Evolutionary conservation across 2,888 invertebrate genomes (phyloP).

Genomic region (Eristalis intricaria): DNA sequence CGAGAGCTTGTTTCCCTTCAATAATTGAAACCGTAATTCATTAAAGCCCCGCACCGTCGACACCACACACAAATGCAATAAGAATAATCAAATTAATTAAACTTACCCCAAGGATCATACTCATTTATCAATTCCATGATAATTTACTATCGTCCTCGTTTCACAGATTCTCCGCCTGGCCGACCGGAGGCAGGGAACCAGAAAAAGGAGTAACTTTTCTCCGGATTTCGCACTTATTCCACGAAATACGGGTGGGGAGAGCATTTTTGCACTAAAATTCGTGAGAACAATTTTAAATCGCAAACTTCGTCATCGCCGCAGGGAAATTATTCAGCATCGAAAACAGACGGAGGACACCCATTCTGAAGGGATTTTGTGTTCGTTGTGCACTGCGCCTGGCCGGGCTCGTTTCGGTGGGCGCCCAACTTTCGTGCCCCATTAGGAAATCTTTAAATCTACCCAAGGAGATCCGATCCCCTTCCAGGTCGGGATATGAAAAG

Average conservation of each 20-base stretch:
- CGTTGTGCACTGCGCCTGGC: no score
- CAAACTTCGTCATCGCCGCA: constrained; percentile 23
- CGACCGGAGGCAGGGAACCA: background rate
- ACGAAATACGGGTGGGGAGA: background rate
- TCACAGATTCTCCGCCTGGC: background rate
- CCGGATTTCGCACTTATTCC: background rate
- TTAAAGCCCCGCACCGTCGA: background rate
- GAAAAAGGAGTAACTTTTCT: background rate
- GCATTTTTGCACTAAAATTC: constrained; percentile 10
- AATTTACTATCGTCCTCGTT: constrained; percentile 19
- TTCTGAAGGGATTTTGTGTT: background rate
- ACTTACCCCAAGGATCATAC: constrained; percentile 36
- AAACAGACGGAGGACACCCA: constrained; percentile 6
- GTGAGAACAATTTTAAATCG: constrained; percentile 7
- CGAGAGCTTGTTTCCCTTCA: background rate
- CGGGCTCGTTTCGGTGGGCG: background rate
- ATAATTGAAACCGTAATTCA: constrained; percentile 18
- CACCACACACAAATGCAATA: constrained; percentile 3
- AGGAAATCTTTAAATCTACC: constrained; percentile 19
- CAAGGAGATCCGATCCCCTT: background rate
- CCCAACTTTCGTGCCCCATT: constrained; percentile 18
- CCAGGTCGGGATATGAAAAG: constrained; percentile 3
- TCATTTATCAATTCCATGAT: constrained; percentile 28
- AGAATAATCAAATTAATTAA: constrained; percentile 53
- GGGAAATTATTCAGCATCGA: constrained; percentile 38